Evolutionary conservation across 2,888 invertebrate species (phyloP).

Genomic region (Trachelus tabidus): DNA sequence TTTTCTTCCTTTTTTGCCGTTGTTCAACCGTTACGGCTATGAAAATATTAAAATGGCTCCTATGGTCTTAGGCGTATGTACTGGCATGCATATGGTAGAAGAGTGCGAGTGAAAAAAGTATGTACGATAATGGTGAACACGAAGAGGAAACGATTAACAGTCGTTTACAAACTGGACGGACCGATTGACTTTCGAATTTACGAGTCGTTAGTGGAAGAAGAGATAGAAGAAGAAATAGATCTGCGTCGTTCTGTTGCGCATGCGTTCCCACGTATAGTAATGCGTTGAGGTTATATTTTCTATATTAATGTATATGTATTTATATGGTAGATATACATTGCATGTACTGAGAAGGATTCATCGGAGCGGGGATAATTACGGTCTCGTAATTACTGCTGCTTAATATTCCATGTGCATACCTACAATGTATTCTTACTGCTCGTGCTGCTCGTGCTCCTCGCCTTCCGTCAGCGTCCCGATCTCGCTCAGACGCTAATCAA

Average conservation of each 20-base stretch:
- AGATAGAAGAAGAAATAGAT: not conserved
- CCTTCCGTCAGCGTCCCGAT: not conserved
- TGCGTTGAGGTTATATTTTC: not conserved
- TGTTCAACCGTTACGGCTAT: not conserved
- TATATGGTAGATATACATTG: not conserved
- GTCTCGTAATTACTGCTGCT: conserved; percentile 50
- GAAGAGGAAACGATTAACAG: not conserved
- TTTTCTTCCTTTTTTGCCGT: not conserved
- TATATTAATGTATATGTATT: not conserved
- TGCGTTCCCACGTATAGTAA: not conserved
- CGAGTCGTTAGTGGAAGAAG: not conserved
- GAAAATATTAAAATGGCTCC: not conserved
- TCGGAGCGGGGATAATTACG: conserved; percentile 49
- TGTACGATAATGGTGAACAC: not conserved
- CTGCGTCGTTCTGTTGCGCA: not conserved
- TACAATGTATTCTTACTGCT: not conserved
- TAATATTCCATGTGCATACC: conserved; percentile 38
- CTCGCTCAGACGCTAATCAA: not conserved
- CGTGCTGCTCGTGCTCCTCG: not conserved
- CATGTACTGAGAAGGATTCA: not conserved
- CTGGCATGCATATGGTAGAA: not conserved
- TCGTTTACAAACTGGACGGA: not conserved
- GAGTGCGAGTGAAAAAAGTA: not conserved
- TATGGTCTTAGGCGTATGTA: not conserved
- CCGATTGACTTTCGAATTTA: not conserved